Conservation (phyloP, 1,140 invertebrate species). For the Panonychus citri region DNA sequence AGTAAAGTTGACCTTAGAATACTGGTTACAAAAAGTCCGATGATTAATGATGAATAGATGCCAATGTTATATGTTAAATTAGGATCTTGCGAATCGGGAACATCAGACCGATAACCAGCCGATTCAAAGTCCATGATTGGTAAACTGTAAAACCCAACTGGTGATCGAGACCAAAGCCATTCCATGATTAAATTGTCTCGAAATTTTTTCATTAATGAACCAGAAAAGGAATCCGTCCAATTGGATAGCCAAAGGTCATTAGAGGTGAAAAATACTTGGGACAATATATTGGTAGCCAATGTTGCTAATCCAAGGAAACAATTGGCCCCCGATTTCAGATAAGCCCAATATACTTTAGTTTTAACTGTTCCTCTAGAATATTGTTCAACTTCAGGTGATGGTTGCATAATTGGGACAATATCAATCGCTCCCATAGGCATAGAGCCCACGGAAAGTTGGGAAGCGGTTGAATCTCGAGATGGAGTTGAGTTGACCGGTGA, state of each 20-base stretch:
- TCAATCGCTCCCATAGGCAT: not conserved
- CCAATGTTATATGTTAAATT: no score
- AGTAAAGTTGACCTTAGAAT: conserved; percentile 37
- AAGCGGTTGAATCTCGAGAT: not conserved
- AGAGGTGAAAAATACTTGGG: not conserved
- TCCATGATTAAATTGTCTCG: no score
- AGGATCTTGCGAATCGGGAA: no score
- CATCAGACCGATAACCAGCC: no score
- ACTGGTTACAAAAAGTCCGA: conserved; percentile 20
- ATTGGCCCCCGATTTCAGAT: not conserved
- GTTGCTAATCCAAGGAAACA: not conserved
- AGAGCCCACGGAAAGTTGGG: not conserved
- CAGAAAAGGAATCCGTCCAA: not conserved
- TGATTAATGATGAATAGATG: conserved; percentile 20
- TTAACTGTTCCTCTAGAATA: not conserved
- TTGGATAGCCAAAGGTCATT: not conserved
- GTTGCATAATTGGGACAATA: not conserved
- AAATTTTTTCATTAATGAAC: no score
- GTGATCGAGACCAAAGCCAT: no score
- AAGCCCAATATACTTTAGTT: not conserved
- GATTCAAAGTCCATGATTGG: no score
- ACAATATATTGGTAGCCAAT: not conserved
- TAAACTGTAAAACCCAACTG: no score
- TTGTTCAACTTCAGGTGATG: not conserved
- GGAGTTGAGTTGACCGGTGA: no score